These are phyloP conservation scores for Porites divaricata DNA, from an alignment of 92 coral and sea anemone genomes.

Conservation along the genomic window DNA sequence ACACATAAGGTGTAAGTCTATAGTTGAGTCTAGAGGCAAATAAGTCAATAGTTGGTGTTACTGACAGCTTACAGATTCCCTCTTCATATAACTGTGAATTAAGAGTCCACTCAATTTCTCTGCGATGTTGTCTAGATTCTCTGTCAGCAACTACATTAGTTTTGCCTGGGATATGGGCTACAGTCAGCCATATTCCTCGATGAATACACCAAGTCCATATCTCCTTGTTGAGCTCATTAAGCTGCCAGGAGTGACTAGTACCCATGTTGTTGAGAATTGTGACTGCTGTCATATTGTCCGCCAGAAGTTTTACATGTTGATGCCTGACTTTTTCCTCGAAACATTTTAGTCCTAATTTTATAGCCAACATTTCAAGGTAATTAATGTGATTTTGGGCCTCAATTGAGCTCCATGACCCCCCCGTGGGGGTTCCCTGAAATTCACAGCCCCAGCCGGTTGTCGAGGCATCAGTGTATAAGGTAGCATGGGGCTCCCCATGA, in stretches of 20 bases:
- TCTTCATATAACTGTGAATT: constrained; percentile 17
- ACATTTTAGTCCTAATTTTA: constrained; percentile 34
- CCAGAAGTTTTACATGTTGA: constrained; percentile 23
- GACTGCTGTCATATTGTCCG: constrained; percentile 62
- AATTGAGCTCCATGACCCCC: constrained; percentile 43
- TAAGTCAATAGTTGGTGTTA: constrained; percentile 17
- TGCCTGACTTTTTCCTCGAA: constrained; percentile 19
- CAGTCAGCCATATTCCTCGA: constrained; percentile 44
- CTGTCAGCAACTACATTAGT: constrained; percentile 43
- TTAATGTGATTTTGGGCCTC: constrained; percentile 43
- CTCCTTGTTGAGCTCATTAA: constrained; percentile 37
- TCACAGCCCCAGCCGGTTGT: constrained; percentile 41
- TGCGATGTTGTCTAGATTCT: constrained; percentile 35
- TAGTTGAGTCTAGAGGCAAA: constrained; percentile 25
- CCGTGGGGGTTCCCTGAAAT: constrained; percentile 39
- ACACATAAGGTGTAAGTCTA: constrained; percentile 57
- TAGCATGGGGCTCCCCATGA: constrained; percentile 31
- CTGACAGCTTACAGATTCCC: constrained; percentile 20
- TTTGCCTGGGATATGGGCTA: constrained; percentile 56
- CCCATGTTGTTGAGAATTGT: constrained; percentile 57
- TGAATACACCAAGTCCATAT: constrained; percentile 70
- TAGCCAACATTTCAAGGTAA: constrained; percentile 57
- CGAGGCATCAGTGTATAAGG: constrained; percentile 52
- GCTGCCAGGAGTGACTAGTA: constrained; percentile 52
- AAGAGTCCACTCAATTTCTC: constrained; percentile 33